Evolutionary conservation across 2,113 vertebrate species (phyloP), one percentile per base, ranked within the genome.

Genomic region (Clarias gariepinus): DNA sequence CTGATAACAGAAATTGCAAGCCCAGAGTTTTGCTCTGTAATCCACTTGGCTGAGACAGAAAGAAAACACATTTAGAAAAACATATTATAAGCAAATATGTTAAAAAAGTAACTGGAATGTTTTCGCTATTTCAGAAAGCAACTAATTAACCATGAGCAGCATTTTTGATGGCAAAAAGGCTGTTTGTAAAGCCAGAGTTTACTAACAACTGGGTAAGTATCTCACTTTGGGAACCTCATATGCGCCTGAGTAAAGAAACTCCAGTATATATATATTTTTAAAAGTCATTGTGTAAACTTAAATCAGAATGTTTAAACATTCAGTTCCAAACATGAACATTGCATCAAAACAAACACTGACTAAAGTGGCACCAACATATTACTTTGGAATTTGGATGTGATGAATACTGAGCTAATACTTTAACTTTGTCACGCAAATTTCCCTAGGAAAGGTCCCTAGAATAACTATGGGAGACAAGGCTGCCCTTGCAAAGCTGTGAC

Each of bases 1-100:
- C 92, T 99, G 98, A 92, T 99, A 99, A 92, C 98, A 99, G 90
- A 99, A 99, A 94, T 99, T 99, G 92, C 98, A 99, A 89, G 98
- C 98, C 98, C 98, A 99, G 28, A 99, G 95, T 93, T 99, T 99
- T 90, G 98, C 98, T 93, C 97, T 95, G 94, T 99, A 99, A 96
- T 99, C 98, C 94, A 99, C 98, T 90, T 99, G 98, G 89, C 98
- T 99, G 89, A 73, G 92, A 92, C 91, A 93, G 85, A 82, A 90
- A 88, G 30, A 89, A 68, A 88, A 86, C 12, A 47, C 1, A n/a
- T 23, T 19, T 9, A 83, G 33, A 30, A 69, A 1, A 66, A 4
- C 47, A 47, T 47, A 47, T 78, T 18, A 41, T 47, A 30, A 41
- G n/a, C 23, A n/a, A 81, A 63, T 3, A 55, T 41, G 77, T 68